Evolutionary conservation across 2,113 vertebrate genomes (phyloP).

Genomic region (Limnothrissa miodon): DNA sequence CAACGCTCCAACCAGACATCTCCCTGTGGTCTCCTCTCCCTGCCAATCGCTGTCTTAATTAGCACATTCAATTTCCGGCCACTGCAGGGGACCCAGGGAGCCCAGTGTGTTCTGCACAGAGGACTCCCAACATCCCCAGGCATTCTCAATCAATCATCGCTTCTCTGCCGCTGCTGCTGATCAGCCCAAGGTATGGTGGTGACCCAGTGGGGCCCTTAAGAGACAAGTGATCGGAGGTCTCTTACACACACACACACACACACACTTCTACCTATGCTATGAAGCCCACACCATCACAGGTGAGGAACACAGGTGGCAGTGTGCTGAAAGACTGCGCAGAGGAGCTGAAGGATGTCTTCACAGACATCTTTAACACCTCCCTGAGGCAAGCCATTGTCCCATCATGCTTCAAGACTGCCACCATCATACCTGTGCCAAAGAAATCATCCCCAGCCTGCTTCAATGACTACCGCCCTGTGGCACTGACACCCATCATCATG

Average conservation of each 20-base stretch:
- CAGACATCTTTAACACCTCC: too few relatives aligned
- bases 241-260: too few relatives aligned
- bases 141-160: not conserved
- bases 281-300: not conserved
- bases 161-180: not conserved
- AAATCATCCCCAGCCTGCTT: too few relatives aligned
- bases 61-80: constrained; percentile 6
- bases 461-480: too few relatives aligned
- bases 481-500: too few relatives aligned
- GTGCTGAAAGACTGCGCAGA: too few relatives aligned
- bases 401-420: too few relatives aligned
- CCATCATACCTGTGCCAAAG: too few relatives aligned
- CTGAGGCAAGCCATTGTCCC: too few relatives aligned
- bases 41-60: not conserved
- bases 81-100: not conserved
- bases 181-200: not conserved
- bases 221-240: too few relatives aligned
- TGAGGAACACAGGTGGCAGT: constrained; percentile 9
- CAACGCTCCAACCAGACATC: not conserved
- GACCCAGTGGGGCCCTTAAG: not conserved
- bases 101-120: not conserved
- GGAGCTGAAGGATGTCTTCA: too few relatives aligned
- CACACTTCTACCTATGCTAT: too few relatives aligned
- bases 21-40: not conserved
- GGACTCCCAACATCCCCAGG: not conserved